These are phyloP conservation scores for Phyllotreta cruciferae DNA, from an alignment of 2,888 invertebrate species.

Conservation along the genomic window DNA sequence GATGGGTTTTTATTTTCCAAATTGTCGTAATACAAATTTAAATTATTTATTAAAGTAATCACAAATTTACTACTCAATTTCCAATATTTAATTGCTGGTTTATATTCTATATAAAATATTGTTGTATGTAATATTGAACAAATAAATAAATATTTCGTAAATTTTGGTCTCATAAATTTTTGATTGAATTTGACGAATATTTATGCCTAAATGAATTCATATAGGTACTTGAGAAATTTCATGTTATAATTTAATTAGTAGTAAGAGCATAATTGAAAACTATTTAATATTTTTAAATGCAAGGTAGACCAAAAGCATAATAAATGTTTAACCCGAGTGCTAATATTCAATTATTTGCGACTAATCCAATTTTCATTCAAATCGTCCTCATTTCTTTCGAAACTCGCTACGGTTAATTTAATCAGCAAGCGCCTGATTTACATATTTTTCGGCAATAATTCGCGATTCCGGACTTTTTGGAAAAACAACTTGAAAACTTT, in stretches of 20 bases:
- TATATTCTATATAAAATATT: no score
- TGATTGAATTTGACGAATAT: no score
- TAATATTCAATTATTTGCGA: conserved; percentile 15
- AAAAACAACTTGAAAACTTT: conserved; percentile 9
- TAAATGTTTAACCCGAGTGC: conserved; percentile 12
- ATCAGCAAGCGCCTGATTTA: conserved; percentile 9
- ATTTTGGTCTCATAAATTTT: no score
- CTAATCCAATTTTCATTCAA: conserved; percentile 17
- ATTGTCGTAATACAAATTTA: no score
- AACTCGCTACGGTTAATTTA: conserved; percentile 16
- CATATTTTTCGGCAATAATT: conserved; percentile 20
- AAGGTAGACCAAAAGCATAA: not conserved
- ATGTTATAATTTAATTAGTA: not conserved
- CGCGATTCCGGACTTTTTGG: conserved; percentile 13
- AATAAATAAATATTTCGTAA: no score
- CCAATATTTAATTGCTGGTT: no score
- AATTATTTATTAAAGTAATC: no score
- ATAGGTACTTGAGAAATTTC: no score
- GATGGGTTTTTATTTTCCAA: no score
- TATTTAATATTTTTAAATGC: conserved; percentile 1
- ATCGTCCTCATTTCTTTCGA: conserved; percentile 13
- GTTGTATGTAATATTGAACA: no score
- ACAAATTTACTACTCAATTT: no score
- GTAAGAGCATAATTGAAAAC: not conserved
- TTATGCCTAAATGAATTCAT: no score